A percentile compares a stretch with the other conserved stretches of the same genome.
Evolutionary conservation across 2,888 invertebrate genomes (phyloP).

Genomic region (Platynereis dumerilii): DNA sequence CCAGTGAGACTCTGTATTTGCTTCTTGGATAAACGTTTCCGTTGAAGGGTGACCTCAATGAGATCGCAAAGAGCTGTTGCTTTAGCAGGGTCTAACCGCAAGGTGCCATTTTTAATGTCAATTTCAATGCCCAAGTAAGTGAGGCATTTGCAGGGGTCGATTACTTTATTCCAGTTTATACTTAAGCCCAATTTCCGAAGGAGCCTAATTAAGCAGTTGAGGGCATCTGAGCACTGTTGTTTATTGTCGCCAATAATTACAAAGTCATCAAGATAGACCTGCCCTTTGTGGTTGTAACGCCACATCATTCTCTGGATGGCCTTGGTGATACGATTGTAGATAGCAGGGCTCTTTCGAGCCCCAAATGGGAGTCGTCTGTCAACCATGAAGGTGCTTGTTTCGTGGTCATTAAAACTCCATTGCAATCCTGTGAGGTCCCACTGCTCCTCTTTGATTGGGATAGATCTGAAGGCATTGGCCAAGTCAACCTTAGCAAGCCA

Average conservation of each 20-base stretch:
- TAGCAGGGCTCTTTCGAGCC: background rate
- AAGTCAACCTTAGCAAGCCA: constrained; percentile 3
- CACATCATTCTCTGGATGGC: background rate
- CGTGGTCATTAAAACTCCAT: background rate
- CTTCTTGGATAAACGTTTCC: background rate
- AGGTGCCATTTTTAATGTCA: background rate
- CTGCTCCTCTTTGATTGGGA: background rate
- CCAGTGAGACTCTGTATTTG: background rate
- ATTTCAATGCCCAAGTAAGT: constrained; percentile 5
- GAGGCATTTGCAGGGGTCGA: constrained; percentile 2
- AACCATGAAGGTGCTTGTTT: background rate
- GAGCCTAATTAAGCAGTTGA: background rate
- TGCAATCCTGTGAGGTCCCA: background rate
- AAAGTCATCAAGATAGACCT: constrained; percentile 1
- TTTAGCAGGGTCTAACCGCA: background rate
- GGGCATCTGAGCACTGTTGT: background rate
- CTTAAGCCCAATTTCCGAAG: background rate
- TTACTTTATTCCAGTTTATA: constrained; percentile 5
- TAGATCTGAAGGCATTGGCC: background rate
- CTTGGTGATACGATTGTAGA: constrained; percentile 1
- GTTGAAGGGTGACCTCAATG: background rate
- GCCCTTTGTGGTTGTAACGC: background rate
- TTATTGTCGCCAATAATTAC: background rate
- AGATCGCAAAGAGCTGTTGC: background rate
- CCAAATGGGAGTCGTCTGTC: constrained; percentile 6